Conservation (phyloP, 2,113 vertebrate species). For the Heterocephalus glaber region DNA sequence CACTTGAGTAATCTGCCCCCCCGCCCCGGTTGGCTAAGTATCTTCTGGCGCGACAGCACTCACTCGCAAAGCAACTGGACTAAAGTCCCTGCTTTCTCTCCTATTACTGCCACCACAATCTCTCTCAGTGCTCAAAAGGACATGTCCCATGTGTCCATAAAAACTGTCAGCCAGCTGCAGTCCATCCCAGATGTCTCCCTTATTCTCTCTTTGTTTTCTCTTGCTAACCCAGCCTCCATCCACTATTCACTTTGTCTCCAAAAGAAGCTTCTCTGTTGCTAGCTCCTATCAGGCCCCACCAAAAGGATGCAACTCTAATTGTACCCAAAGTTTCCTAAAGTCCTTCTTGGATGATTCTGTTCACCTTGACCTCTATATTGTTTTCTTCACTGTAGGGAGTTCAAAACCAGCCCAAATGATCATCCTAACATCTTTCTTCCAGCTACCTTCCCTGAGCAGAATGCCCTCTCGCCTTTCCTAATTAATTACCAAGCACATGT, state of each 20-base stretch:
- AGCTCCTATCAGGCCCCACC: neutral
- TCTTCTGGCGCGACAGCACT: neutral
- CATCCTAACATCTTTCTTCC: neutral
- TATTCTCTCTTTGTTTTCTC: neutral
- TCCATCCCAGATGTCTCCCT: neutral
- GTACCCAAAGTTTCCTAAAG: neutral
- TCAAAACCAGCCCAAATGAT: neutral
- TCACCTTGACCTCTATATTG: slow-evolving; percentile 4
- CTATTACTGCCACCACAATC: neutral
- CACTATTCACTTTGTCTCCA: neutral
- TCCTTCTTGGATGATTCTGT: neutral
- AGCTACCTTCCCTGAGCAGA: neutral
- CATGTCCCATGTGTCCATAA: neutral
- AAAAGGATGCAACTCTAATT: neutral
- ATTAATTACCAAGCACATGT: neutral
- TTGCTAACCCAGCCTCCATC: neutral
- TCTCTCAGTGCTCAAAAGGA: neutral
- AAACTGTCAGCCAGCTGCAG: neutral
- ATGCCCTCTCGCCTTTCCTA: neutral
- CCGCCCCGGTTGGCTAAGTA: neutral
- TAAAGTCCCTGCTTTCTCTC: neutral
- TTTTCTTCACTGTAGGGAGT: neutral
- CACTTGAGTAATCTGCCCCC: neutral
- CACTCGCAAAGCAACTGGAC: slow-evolving; percentile 2
- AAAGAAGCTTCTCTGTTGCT: neutral